Evolutionary conservation across 2,888 invertebrate genomes (phyloP), one percentile per base, ranked within the genome.

Genomic region (Chirona hameri): DNA sequence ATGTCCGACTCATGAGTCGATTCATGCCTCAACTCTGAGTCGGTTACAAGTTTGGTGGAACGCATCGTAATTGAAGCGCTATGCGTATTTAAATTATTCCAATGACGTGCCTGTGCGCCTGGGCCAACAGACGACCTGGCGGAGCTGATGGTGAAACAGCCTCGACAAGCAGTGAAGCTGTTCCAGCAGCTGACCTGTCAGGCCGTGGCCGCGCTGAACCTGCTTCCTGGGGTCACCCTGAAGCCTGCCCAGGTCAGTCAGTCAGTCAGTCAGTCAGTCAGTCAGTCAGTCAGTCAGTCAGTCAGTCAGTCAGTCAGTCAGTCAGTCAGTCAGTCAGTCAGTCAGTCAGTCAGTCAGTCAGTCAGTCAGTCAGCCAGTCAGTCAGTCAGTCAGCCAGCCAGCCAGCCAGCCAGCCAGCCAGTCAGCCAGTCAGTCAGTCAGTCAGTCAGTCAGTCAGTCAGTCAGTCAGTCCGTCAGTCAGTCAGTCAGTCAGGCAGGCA

Each of bases 171-270:
- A 1, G 46, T 76, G 39, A 39, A 39, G 7, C 39, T 76, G 18
- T 76, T 76, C 46, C 76, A 76, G 76, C 76, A 46, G 76, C 76
- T 76, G 9, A 27, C 76, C 21, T 76, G 76, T 31, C 76, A 76
- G 46, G 39, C 76, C 21, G 76, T 76, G 24, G 12, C 76, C 10
- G 46, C 39, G 1, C 76, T 76, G 39, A 46, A 24, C 39, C 76
- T 76, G 5, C 46, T 76, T 0, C 76, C 76, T 5, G 76, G 46
- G 5, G 31, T 46, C 46, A 46, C 76, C 24, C 76, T 76, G 15
- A 3, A 46, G 4, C 76, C 76, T 0, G 15, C 39, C 7, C 76
- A 76, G 76, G 76, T 76, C 46, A 24, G 76, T 46, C 5, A 15
- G 21, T 18, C 39, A 1, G 7, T 29, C 21, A 1, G 15, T 7